phyloP scores from a whole-genome alignment of 2,113 vertebrate genomes.

The Podarcis raffonei region DNA sequence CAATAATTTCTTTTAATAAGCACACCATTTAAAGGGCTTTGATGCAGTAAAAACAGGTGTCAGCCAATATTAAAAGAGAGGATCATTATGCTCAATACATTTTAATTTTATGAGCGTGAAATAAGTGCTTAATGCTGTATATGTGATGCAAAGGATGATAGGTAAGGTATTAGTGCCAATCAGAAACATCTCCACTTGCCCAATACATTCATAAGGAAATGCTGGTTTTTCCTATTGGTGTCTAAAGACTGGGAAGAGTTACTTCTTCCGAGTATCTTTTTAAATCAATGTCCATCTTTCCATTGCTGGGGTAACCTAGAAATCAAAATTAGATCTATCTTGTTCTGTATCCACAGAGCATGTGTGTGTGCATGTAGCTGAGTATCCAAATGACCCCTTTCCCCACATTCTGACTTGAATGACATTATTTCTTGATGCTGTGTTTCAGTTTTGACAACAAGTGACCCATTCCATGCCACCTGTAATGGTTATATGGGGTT shows the following conservation, averaged over 20 bases:
- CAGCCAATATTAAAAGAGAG: constrained; percentile 34
- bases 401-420: neutral
- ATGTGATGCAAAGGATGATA: constrained; percentile 32
- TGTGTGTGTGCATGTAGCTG: neutral
- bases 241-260: neutral
- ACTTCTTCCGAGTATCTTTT: neutral
- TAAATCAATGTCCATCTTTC: neutral
- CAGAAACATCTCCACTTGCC: neutral
- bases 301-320: neutral
- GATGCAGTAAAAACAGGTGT: constrained; percentile 44
- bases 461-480: neutral
- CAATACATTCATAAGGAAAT: neutral
- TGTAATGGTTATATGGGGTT: too few relatives aligned
- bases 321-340: neutral
- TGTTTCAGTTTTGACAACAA: neutral
- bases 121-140: neutral
- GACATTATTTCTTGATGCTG: too few relatives aligned
- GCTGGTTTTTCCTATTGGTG: constrained; percentile 7
- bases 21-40: constrained; percentile 38
- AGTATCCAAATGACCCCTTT: too few relatives aligned
- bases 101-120: constrained; percentile 45
- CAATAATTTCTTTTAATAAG: constrained; percentile 51
- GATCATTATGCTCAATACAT: constrained; percentile 40
- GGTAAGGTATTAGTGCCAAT: constrained; percentile 25
- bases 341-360: neutral